Percentiles rank a stretch among this genome's conserved stretches.
phyloP scores from a whole-genome alignment of 2,797 vertebrate genomes.

The Enteromius trimaculatus region DNA sequence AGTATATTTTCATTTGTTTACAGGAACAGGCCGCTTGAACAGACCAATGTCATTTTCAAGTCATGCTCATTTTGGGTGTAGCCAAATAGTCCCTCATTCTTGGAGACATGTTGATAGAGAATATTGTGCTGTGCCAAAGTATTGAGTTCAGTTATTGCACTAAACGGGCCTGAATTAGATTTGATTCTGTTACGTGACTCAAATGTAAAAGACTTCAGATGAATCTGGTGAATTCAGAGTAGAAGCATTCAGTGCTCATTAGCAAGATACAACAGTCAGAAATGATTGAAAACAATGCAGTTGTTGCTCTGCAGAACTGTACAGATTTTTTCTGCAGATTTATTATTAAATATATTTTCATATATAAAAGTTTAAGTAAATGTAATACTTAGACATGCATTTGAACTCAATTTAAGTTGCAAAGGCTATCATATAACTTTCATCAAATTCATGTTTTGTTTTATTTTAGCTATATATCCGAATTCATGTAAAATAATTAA shows the following conservation, averaged over 20 bases:
- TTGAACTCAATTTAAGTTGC: neutral
- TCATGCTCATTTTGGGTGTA: constrained; percentile 5
- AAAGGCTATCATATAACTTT: neutral
- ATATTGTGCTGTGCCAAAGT: constrained; percentile 28
- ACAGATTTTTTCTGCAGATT: neutral
- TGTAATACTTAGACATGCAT: neutral
- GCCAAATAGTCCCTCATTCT: neutral
- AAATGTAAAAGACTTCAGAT: constrained; percentile 20
- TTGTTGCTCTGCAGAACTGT: neutral
- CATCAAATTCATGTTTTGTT: neutral
- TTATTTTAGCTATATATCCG: neutral
- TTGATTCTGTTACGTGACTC: neutral
- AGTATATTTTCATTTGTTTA: neutral
- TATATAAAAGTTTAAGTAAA: neutral
- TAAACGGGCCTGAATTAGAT: constrained; percentile 1
- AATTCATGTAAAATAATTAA: neutral
- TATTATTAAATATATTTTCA: neutral
- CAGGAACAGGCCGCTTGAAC: neutral
- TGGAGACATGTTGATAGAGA: neutral
- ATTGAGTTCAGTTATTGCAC: constrained; percentile 14
- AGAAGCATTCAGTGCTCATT: constrained; percentile 12
- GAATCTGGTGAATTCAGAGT: constrained; percentile 15
- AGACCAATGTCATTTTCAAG: constrained; percentile 5
- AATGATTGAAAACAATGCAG: neutral
- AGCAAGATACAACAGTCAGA: neutral